Base-by-base conservation (phyloP, 1,140 invertebrate species). In the Adelges cooleyi region DNA sequence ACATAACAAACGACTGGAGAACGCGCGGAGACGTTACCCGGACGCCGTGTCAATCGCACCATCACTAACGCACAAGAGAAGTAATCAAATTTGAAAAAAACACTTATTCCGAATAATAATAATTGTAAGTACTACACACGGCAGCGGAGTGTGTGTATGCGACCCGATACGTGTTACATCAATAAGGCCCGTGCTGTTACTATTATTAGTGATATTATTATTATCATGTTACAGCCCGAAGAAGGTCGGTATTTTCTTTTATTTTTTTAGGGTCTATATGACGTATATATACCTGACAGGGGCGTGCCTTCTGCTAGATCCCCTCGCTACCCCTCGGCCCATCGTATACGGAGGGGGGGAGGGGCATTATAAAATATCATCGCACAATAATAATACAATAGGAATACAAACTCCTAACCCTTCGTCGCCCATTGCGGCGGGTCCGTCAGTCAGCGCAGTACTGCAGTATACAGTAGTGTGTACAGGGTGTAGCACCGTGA, bases 151-250 rank as follows among this genome's bases (percentile, higher is more conserved):
- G n/a, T n/a, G n/a, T 20, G 38, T 56, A 15, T 22, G 13, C 3
- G 9, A 27, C 20, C 4, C 40, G 42, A 59, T 17, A 48, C n/a
- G n/a, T 62, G 56, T 62, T 62, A 62, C 56, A 33, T 48, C 56
- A 33, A 48, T 62, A 62, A 62, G 42, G 5, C 29, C 56, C 42
- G 27, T 62, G 56, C 46, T 44, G 44, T 59, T 44, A 44, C 44
- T 27, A 51, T 51, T 8, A 6, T 8, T 13, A 38, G 36, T 13
- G 36, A 13, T 13, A 6, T 6, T 38, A 13, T 38, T 33, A 44
- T n/a, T 44, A 44, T 17, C 40, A 17, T 44, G 40, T 44, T 44
- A n/a, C 40, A 44, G 3, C 40, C n/a, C 40, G 4, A 44, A 15
- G 4, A 44, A 44, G 40, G 56, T 62, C 22, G 56, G 40, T 48